Percentiles rank a stretch among this genome's conserved stretches.
Evolutionary conservation across 2,888 invertebrate genomes (phyloP).

Genomic region (Micropterix aruncella): DNA sequence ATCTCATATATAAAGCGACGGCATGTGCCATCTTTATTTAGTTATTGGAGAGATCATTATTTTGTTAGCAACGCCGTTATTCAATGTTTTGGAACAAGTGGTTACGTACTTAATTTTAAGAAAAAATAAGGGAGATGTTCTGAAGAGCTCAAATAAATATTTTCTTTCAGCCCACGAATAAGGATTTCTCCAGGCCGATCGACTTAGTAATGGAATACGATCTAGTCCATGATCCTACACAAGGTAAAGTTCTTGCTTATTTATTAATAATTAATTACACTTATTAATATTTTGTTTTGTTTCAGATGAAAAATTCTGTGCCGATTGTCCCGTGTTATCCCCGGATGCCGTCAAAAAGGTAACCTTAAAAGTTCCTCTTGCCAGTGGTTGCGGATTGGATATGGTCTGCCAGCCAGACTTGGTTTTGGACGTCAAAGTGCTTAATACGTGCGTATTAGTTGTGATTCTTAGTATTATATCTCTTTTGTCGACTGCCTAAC

Average conservation of each 20-base stretch:
- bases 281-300: not conserved
- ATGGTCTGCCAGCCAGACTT: conserved; percentile 36
- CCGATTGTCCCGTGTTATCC: not conserved
- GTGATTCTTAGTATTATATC: no score
- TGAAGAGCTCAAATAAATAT: not conserved
- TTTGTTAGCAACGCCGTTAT: no score
- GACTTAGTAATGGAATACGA: not conserved
- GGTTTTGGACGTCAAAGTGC: conserved; percentile 21
- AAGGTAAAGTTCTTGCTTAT: no score
- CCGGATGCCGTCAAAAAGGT: not conserved
- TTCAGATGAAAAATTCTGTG: not conserved
- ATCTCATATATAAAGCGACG: no score
- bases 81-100: no score
- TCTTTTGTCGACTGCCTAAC: no score
- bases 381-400: conserved; percentile 39
- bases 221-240: not conserved
- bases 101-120: no score
- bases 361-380: conserved; percentile 13
- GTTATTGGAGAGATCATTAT: no score
- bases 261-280: no score
- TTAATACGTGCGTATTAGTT: conserved; percentile 20
- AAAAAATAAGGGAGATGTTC: not conserved
- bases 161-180: not conserved
- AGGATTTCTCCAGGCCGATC: not conserved
- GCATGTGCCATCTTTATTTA: no score